A percentile compares a stretch with the other conserved stretches of the same genome.
Evolutionary conservation across 1,140 invertebrate genomes (phyloP).

Genomic region (Microplitis demolitor): DNA sequence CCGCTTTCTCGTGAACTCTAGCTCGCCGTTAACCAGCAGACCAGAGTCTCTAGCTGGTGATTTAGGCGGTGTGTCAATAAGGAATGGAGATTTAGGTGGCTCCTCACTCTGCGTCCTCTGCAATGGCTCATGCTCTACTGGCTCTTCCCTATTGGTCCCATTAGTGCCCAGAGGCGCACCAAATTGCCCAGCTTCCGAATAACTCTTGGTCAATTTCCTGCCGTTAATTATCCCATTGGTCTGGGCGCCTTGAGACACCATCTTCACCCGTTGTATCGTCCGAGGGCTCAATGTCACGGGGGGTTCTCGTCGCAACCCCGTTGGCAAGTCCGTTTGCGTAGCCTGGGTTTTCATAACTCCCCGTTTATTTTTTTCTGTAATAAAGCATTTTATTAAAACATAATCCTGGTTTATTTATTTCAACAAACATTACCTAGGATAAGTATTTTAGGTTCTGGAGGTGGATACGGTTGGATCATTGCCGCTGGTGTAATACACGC

Average conservation of each 20-base stretch:
- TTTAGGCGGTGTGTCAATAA: constrained; percentile 58
- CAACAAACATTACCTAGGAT: constrained; percentile 55
- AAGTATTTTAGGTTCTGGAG: constrained; percentile 59
- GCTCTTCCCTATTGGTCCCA: constrained; percentile 37
- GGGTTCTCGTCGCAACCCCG: constrained; percentile 67
- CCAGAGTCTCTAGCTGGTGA: constrained; percentile 29
- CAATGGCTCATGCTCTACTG: constrained; percentile 72
- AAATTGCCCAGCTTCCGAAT: constrained; percentile 76
- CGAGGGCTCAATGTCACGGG: constrained; percentile 80
- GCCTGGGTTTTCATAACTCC: constrained; percentile 90
- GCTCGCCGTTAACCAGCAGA: not conserved
- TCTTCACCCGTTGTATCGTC: constrained; percentile 71
- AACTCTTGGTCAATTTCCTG: constrained; percentile 80
- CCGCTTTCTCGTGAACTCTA: not conserved
- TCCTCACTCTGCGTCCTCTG: constrained; percentile 84
- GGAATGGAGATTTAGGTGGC: constrained; percentile 73
- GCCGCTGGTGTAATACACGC: constrained; percentile 34
- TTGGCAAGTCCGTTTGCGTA: constrained; percentile 83
- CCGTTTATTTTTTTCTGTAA: constrained; percentile 69
- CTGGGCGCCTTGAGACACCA: constrained; percentile 87
- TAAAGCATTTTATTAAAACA: not conserved
- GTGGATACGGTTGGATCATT: constrained; percentile 45
- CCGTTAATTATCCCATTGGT: constrained; percentile 78
- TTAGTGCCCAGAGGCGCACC: constrained; percentile 52
- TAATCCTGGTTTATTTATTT: too few species aligned